phyloP scores from a whole-genome alignment of 2,113 vertebrate species.

The Furnarius figulus region DNA sequence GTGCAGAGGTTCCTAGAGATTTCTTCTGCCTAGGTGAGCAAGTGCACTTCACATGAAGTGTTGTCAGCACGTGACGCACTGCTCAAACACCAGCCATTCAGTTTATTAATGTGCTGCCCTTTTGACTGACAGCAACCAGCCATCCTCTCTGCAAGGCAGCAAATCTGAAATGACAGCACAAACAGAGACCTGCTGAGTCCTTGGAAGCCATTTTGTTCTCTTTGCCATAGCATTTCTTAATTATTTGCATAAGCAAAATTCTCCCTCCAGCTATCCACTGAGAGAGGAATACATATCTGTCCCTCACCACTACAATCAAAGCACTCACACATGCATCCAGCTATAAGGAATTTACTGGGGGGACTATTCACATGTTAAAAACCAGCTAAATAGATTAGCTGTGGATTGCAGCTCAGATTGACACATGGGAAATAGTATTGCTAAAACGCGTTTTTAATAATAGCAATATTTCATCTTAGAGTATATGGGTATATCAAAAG shows the following conservation, averaged over 20 bases:
- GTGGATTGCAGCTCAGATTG: not conserved
- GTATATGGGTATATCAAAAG: not conserved
- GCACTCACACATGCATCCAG: not conserved
- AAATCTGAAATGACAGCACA: conserved; percentile 2
- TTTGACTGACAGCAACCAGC: conserved; percentile 12
- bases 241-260: conserved; percentile 8
- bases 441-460: not conserved
- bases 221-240: not conserved
- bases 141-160: not conserved
- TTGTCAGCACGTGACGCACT: not conserved
- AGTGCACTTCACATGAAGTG: not conserved
- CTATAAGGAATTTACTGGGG: not conserved
- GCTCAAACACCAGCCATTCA: not conserved
- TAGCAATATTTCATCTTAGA: not conserved
- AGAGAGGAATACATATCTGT: not conserved
- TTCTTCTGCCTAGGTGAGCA: conserved; percentile 3
- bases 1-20: not conserved
- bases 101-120: not conserved
- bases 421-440: not conserved
- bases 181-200: not conserved
- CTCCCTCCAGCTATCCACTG: not conserved
- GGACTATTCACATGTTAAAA: not conserved
- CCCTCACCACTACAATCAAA: not conserved
- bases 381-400: not conserved
- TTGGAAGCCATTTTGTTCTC: not conserved